phyloP scores from a whole-genome alignment of 2,113 vertebrate genomes.

The Eurystomus gularis region DNA sequence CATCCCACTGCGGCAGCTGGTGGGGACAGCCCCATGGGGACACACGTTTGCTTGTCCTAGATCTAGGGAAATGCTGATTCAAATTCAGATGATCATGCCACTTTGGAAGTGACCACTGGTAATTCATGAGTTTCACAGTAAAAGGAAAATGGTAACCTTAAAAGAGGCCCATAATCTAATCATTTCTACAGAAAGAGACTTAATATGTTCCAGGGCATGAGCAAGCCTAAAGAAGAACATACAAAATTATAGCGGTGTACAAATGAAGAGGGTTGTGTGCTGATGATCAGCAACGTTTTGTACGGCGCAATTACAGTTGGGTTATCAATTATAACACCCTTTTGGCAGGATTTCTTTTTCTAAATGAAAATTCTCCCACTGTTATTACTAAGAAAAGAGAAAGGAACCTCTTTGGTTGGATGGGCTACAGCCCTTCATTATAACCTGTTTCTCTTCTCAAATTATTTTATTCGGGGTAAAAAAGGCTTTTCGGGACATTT shows the following conservation, averaged over 20 bases:
- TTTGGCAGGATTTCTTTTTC: neutral
- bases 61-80: no score
- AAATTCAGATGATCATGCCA: no score
- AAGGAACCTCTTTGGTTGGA: neutral
- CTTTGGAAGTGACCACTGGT: neutral
- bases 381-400: neutral
- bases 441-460: neutral
- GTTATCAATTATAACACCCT: neutral
- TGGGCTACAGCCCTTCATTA: neutral
- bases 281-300: neutral
- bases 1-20: accelerated
- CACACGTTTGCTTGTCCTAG: accelerated
- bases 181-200: neutral
- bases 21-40: neutral
- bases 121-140: neutral
- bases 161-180: neutral
- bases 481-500: neutral
- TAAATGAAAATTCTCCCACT: neutral
- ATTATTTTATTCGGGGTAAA: neutral
- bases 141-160: neutral
- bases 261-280: neutral
- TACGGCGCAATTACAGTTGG: neutral
- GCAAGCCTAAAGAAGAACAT: neutral
- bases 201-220: neutral
- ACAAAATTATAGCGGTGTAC: neutral